Evolutionary conservation across 2,888 invertebrate species (phyloP).

Genomic region (Dione vanillae): DNA sequence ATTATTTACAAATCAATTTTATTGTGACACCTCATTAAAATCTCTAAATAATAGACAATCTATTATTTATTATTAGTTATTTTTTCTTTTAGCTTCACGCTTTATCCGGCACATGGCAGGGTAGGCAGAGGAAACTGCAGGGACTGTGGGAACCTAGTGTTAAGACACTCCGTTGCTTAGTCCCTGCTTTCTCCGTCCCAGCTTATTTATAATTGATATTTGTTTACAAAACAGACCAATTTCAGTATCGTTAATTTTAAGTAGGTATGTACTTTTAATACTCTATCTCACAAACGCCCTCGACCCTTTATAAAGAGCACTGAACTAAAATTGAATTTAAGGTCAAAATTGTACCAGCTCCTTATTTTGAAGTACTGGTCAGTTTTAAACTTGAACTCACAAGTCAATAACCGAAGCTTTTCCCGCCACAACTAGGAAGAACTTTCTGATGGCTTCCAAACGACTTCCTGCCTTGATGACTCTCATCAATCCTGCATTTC

Average conservation of each 20-base stretch:
- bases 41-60: too few relatives aligned
- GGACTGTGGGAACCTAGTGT: too few relatives aligned
- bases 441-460: conserved; percentile 43
- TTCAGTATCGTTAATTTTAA: not conserved
- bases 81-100: too few relatives aligned
- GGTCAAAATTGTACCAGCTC: not conserved
- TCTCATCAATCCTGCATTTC: conserved; percentile 28
- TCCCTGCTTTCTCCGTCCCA: too few relatives aligned
- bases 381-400: conserved; percentile 33
- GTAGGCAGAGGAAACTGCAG: too few relatives aligned
- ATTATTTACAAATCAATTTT: too few relatives aligned
- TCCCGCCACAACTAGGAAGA: conserved; percentile 40
- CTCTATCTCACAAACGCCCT: conserved; percentile 1
- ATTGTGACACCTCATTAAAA: too few relatives aligned
- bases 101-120: too few relatives aligned
- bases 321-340: conserved; percentile 17
- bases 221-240: too few relatives aligned
- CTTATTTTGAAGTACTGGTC: not conserved
- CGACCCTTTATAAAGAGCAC: conserved; percentile 15
- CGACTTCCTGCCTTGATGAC: conserved; percentile 39
- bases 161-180: too few relatives aligned
- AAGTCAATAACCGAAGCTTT: conserved; percentile 30
- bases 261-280: not conserved
- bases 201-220: too few relatives aligned
- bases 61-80: too few relatives aligned